phyloP scores from a whole-genome alignment of 2,888 invertebrate species.

The Liopterus haemorrhoidalis region DNA sequence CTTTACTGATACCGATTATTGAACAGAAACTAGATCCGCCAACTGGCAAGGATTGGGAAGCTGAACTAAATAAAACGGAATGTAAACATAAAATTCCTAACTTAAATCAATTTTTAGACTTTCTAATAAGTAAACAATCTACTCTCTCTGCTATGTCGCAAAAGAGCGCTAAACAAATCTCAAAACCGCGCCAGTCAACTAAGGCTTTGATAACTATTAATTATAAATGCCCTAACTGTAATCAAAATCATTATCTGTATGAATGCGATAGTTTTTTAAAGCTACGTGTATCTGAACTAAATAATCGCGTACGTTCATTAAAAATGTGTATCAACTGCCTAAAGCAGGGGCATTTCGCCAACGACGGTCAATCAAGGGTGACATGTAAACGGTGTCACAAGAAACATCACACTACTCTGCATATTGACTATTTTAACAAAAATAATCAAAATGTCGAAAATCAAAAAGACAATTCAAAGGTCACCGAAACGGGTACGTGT shows the following conservation, averaged over 20 bases:
- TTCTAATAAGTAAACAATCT: too few species aligned
- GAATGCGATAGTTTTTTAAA: conserved; percentile 2
- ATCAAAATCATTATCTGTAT: neutral
- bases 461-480: too few species aligned
- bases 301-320: neutral
- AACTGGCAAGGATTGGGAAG: conserved; percentile 31
- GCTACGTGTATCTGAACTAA: neutral
- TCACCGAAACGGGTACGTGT: too few species aligned
- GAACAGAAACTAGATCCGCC: conserved; percentile 30
- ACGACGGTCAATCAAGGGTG: neutral
- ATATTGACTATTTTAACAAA: too few species aligned
- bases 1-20: conserved; percentile 30
- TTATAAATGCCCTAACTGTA: neutral
- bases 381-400: neutral
- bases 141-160: too few species aligned
- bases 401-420: neutral
- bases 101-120: too few species aligned
- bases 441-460: too few species aligned
- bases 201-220: neutral
- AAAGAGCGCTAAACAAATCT: too few species aligned
- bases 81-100: too few species aligned
- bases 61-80: conserved; percentile 18
- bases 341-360: neutral
- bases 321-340: neutral
- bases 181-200: too few species aligned